These are phyloP conservation scores for Gymnocephalus cernua DNA, from an alignment of 2,113 vertebrate species.

Conservation along the genomic window DNA sequence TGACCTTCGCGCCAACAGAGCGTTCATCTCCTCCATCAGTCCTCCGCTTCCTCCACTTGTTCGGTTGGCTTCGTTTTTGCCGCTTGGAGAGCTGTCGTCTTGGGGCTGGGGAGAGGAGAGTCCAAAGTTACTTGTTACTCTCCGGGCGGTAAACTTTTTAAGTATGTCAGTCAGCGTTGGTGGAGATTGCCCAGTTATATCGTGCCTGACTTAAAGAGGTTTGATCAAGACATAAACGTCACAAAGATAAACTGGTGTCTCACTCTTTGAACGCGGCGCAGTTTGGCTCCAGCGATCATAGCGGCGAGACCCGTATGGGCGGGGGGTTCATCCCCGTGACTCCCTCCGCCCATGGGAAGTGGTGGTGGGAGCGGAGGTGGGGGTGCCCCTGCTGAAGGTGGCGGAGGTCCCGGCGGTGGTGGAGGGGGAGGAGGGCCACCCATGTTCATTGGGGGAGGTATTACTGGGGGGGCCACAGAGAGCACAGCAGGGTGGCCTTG, in stretches of 20 bases:
- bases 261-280: conserved; percentile 95
- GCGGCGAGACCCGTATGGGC: conserved; percentile 90
- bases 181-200: not conserved
- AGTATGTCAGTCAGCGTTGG: not conserved
- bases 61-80: conserved; percentile 94
- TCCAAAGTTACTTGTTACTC: not conserved
- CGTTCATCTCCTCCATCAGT: conserved; percentile 99
- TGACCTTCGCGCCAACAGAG: conserved; percentile 96
- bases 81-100: conserved; percentile 88
- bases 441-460: conserved; percentile 81
- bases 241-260: conserved; percentile 59
- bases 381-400: conserved; percentile 85
- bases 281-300: conserved; percentile 97
- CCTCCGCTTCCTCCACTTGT: conserved; percentile 94
- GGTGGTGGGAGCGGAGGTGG: conserved; percentile 90
- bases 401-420: conserved; percentile 90
- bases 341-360: conserved; percentile 81
- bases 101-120: conserved; percentile 79
- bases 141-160: not conserved
- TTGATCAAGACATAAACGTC: conserved; percentile 10
- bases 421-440: conserved; percentile 91
- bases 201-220: not conserved
- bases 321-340: conserved; percentile 85
- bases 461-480: conserved; percentile 82
- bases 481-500: conserved; percentile 90